These are phyloP conservation scores for Mustelus asterias DNA, from an alignment of 2,113 vertebrate species.

Conservation along the genomic window DNA sequence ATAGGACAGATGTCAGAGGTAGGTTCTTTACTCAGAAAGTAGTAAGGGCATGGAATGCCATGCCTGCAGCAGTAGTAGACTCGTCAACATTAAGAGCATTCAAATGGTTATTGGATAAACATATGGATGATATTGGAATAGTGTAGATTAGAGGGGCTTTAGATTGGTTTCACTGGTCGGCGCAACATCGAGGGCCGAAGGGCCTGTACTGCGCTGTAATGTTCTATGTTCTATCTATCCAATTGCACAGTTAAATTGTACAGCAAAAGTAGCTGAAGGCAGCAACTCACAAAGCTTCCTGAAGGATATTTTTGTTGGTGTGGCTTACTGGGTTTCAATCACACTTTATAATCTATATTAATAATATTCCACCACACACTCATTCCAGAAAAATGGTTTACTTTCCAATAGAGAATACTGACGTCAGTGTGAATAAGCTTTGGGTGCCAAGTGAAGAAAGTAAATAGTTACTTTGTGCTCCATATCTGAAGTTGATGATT, in stretches of 20 bases:
- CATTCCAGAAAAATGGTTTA: not conserved
- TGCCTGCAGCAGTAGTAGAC: no score
- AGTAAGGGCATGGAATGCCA: no score
- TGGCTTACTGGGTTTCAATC: not conserved
- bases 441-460: not conserved
- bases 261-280: not conserved
- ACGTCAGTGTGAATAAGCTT: not conserved
- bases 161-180: no score
- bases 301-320: not conserved
- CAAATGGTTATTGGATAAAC: no score
- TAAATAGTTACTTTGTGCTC: not conserved
- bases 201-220: no score
- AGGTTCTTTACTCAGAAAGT: no score
- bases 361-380: not conserved
- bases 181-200: no score
- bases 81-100: no score
- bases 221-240: no score
- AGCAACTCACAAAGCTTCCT: not conserved
- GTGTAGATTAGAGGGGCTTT: no score
- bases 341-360: not conserved
- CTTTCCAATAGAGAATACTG: not conserved
- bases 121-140: no score
- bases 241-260: not conserved
- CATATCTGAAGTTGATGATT: not conserved
- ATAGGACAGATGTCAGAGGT: no score